phyloP scores from a whole-genome alignment of 2,888 invertebrate species.

The Malthinus seriepunctatus region DNA sequence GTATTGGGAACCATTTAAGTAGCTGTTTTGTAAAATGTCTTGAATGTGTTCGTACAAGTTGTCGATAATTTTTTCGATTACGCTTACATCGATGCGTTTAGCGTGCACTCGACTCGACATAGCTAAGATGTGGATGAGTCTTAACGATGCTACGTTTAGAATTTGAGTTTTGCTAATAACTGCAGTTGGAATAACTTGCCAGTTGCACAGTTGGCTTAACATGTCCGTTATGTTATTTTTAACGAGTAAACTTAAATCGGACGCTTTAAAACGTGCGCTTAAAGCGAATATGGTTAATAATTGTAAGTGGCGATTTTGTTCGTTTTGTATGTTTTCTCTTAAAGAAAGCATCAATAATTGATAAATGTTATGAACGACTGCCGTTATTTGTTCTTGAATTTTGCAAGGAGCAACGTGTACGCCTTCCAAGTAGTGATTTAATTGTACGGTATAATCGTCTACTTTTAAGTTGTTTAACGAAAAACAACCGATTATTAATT shows the following conservation, averaged over 20 bases:
- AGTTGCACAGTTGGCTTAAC: slow-evolving; percentile 46
- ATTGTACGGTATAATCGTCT: slow-evolving; percentile 52
- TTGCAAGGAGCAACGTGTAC: slow-evolving; percentile 57
- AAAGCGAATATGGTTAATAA: slow-evolving; percentile 60
- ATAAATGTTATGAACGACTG: slow-evolving; percentile 60
- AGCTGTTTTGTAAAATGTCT: slow-evolving; percentile 35
- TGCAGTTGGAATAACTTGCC: slow-evolving; percentile 35
- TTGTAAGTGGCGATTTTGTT: slow-evolving; percentile 52
- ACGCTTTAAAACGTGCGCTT: slow-evolving; percentile 59
- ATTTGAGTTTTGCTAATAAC: slow-evolving; percentile 44
- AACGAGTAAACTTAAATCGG: slow-evolving; percentile 62
- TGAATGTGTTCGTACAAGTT: slow-evolving; percentile 58
- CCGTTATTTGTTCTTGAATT: slow-evolving; percentile 58
- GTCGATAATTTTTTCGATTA: slow-evolving; percentile 58
- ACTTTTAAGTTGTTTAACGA: slow-evolving; percentile 52
- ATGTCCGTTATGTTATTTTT: slow-evolving; percentile 58
- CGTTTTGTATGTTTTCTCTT: slow-evolving; percentile 42
- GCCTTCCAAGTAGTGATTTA: slow-evolving; percentile 62
- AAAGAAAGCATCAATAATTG: slow-evolving; percentile 57
- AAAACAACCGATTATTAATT: slow-evolving; percentile 60
- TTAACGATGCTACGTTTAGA: slow-evolving; percentile 56
- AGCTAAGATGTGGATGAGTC: slow-evolving; percentile 60
- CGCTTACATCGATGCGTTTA: slow-evolving; percentile 54
- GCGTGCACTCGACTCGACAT: slow-evolving; percentile 60
- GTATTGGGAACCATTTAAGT: slow-evolving; percentile 13